phyloP scores from a whole-genome alignment of 2,888 invertebrate species.

The Amblyjoppa fuscipennis region DNA sequence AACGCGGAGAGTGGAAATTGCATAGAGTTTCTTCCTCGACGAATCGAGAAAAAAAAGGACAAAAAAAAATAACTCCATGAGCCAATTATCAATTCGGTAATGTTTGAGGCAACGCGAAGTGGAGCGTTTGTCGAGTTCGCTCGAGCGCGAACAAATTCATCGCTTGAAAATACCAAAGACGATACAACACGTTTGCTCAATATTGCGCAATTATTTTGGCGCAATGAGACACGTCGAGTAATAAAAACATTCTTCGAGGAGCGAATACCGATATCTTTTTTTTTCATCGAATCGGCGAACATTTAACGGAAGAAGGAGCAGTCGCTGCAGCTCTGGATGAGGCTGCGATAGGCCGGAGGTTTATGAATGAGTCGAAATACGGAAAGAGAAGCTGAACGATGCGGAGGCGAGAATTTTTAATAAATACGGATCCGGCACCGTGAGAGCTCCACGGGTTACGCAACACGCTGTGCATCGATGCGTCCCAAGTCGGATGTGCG shows the following conservation, averaged over 20 bases:
- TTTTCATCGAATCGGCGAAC: neutral
- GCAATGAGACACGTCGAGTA: neutral
- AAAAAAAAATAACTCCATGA: neutral
- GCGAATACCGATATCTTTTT: neutral
- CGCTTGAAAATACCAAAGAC: conserved; percentile 13
- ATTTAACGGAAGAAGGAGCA: no score
- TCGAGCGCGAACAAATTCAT: conserved; percentile 20
- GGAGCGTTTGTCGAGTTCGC: conserved; percentile 10
- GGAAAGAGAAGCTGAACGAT: neutral
- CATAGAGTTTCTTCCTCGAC: neutral
- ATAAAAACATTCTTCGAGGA: neutral
- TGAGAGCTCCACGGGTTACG: conserved; percentile 47
- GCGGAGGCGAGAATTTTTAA: conserved; percentile 42
- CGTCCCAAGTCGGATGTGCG: conserved; percentile 83
- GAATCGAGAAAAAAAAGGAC: neutral
- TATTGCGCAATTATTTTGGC: conserved; percentile 28
- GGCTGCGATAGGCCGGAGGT: neutral
- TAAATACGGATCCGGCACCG: conserved; percentile 52
- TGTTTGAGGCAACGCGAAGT: neutral
- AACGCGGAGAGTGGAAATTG: neutral
- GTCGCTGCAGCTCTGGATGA: neutral
- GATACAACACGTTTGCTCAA: conserved; percentile 4
- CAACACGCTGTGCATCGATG: conserved; percentile 78
- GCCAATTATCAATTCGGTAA: conserved; percentile 18
- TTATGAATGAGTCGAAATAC: conserved; percentile 1